These are phyloP conservation scores for Mesodorylaimus sp. DNA, from an alignment of 2,888 invertebrate genomes.

Conservation along the genomic window DNA sequence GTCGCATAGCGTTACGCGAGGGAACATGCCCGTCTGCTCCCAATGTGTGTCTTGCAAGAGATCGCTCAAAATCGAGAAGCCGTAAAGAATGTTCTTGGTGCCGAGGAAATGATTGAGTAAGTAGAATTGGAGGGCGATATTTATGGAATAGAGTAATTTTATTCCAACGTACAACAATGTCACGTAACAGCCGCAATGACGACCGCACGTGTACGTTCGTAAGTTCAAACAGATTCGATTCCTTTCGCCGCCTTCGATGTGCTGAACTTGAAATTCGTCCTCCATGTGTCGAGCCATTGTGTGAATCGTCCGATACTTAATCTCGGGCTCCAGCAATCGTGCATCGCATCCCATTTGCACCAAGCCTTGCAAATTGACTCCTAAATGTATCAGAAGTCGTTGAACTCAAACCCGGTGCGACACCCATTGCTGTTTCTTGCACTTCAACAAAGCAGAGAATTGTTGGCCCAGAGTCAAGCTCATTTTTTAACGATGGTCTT, in stretches of 20 bases:
- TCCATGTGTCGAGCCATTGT: slow-evolving; percentile 31
- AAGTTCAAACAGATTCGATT: neutral
- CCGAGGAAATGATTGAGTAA: slow-evolving; percentile 26
- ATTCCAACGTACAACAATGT: slow-evolving; percentile 28
- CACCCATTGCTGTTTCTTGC: too few relatives aligned
- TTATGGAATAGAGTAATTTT: slow-evolving; percentile 27
- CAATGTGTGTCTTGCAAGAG: slow-evolving; percentile 27
- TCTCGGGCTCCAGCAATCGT: slow-evolving; percentile 26
- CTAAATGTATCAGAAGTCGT: slow-evolving; percentile 15
- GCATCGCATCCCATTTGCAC: slow-evolving; percentile 31
- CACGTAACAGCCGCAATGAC: slow-evolving; percentile 30
- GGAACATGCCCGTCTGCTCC: slow-evolving; percentile 30
- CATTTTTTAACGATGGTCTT: too few relatives aligned
- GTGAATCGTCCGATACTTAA: slow-evolving; percentile 27
- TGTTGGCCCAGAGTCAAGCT: too few relatives aligned
- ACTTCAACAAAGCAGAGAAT: too few relatives aligned
- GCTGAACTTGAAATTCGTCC: slow-evolving; percentile 24
- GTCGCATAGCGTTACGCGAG: slow-evolving; percentile 29
- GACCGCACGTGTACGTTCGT: slow-evolving; percentile 15
- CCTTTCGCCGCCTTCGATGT: neutral
- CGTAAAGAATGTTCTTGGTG: slow-evolving; percentile 26
- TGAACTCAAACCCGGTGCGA: too few relatives aligned
- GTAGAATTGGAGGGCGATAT: slow-evolving; percentile 27
- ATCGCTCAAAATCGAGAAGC: slow-evolving; percentile 27
- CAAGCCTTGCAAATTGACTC: slow-evolving; percentile 29